These are phyloP conservation scores for Rhagoletis pomonella DNA, from an alignment of 1,140 invertebrate genomes.

Conservation along the genomic window DNA sequence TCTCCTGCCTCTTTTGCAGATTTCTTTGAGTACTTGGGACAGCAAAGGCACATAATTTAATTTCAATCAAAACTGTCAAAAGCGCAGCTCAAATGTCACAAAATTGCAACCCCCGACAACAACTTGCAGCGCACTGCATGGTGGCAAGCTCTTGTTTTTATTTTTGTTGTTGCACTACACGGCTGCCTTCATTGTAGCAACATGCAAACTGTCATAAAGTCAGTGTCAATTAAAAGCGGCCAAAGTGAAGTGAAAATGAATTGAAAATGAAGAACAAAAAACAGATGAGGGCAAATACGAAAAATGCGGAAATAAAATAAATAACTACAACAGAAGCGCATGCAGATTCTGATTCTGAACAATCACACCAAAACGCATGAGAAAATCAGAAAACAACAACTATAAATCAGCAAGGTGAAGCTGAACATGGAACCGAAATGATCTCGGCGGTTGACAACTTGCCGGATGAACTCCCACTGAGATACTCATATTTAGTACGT, in stretches of 20 bases:
- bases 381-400: not conserved
- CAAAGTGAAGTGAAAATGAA: constrained; percentile 48
- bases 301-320: not conserved
- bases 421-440: not conserved
- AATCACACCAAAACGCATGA: constrained; percentile 1
- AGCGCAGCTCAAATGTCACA: constrained; percentile 47
- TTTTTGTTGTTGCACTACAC: not conserved
- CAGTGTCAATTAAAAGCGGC: constrained; percentile 56
- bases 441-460: too few relatives aligned
- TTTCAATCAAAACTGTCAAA: constrained; percentile 55
- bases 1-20: not conserved
- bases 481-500: too few relatives aligned
- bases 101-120: not conserved
- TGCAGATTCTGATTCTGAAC: constrained; percentile 21
- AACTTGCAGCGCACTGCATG: not conserved
- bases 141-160: not conserved
- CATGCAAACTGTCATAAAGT: constrained; percentile 58
- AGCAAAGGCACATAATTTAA: constrained; percentile 32
- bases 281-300: not conserved
- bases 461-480: too few relatives aligned
- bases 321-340: not conserved
- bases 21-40: not conserved
- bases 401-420: not conserved
- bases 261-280: constrained; percentile 17
- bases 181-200: constrained; percentile 29